Evolutionary conservation across 1,140 invertebrate genomes (phyloP), one percentile per base, ranked within the genome.

Genomic region (Pseudomyrmex flavicornis): DNA sequence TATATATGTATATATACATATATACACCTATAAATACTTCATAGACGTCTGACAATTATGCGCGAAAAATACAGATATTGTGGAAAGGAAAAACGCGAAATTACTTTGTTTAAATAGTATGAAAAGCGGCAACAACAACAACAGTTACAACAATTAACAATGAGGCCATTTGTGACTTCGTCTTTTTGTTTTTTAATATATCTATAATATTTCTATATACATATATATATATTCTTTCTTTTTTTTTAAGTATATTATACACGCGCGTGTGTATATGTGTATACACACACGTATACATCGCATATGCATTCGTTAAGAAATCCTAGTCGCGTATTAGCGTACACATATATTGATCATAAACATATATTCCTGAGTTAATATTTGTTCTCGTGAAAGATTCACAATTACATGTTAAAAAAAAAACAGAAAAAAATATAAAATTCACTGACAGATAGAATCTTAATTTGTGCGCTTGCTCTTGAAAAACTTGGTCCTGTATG

Each of bases 341-440:
- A 35, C 15, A 26, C 72, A 87, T 87, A 84, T 88, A 87, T 84
- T 75, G 80, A 69, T 85, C 69, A 82, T 59, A 70, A 46, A 79
- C 48, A 48, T 52, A 74, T 65, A 35, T 86, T 82, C 88, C 88
- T 89, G 88, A 89, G 88, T 80, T 84, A 84, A 86, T 75, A 85
- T 89, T 70, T 80, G 66, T 84, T 86, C 63, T 86, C 5, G 84
- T 84, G 62, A 48, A 62, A 75, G 20, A 17, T 76, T 44, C 22
- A 35, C 61, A 66, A 35, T 44, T 13, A 22, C 44, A 7, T 35
- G 26, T 35, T 1, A 35, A 35, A 35, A 35, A 35, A 35, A 35
- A 7, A 26, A 4, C 26, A 26, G 26, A 26, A 35, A 35, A 35
- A 35, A 35, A 35, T 35, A 35, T 5, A 35, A 35, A 35, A 7